Percentiles rank a stretch among this genome's conserved stretches.
Conservation (phyloP, 2,113 vertebrate genomes). For the Irena cyanogastra region DNA sequence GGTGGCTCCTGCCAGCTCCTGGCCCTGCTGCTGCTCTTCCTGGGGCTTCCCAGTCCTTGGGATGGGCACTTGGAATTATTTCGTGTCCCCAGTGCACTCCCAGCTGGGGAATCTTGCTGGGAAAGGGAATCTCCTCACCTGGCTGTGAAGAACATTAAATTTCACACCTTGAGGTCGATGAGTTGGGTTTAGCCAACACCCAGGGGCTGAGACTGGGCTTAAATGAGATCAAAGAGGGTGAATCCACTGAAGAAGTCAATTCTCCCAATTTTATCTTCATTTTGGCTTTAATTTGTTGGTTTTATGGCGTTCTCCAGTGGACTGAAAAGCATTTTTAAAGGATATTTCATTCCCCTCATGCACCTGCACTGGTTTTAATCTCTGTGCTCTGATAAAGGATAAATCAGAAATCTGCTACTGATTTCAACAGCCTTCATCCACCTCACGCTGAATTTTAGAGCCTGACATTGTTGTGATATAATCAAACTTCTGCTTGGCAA, state of each 20-base stretch:
- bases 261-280: not conserved
- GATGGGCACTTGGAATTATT: not conserved
- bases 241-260: not conserved
- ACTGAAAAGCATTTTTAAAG: not conserved
- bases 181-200: not conserved
- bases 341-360: not conserved
- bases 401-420: not conserved
- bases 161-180: not conserved
- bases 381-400: not conserved
- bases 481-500: not conserved
- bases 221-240: not conserved
- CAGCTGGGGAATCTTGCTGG: not conserved
- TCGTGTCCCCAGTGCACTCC: accelerated
- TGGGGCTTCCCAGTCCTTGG: not conserved
- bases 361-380: not conserved
- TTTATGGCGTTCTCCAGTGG: not conserved
- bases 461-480: not conserved
- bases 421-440: not conserved
- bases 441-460: not conserved
- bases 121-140: not conserved
- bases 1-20: too few relatives aligned
- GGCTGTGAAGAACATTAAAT: not conserved
- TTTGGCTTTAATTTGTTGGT: not conserved
- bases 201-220: not conserved
- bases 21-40: not conserved